Evolutionary conservation across 2,888 invertebrate genomes (phyloP).

Genomic region (Trisateles emortualis): DNA sequence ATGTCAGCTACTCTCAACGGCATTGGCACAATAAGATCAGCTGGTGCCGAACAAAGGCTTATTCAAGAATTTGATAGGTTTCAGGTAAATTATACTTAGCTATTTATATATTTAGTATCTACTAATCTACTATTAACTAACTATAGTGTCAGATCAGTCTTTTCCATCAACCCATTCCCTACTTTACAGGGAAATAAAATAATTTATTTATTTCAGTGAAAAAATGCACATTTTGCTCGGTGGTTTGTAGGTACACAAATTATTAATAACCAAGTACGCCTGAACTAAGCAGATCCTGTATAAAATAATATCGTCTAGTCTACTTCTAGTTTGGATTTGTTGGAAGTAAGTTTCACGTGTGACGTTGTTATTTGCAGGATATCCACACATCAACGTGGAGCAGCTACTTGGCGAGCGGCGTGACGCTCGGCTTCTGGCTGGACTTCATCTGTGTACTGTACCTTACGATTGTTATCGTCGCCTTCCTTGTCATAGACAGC

Average conservation of each 20-base stretch:
- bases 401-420: slow-evolving; percentile 88
- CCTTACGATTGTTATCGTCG: slow-evolving; percentile 89
- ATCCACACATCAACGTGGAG: slow-evolving; percentile 92
- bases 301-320: too few relatives aligned
- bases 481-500: slow-evolving; percentile 88
- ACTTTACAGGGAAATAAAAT: too few relatives aligned
- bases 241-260: too few relatives aligned
- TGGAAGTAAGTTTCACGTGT: background rate
- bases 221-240: too few relatives aligned
- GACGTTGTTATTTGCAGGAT: slow-evolving; percentile 74
- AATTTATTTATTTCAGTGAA: too few relatives aligned
- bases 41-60: slow-evolving; percentile 91
- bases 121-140: too few relatives aligned
- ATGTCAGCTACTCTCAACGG: slow-evolving; percentile 95
- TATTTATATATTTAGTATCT: too few relatives aligned
- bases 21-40: slow-evolving; percentile 94
- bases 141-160: too few relatives aligned
- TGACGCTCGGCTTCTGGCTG: slow-evolving; percentile 92
- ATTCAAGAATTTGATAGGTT: slow-evolving; percentile 91
- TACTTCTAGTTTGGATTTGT: too few relatives aligned
- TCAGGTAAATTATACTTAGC: slow-evolving; percentile 85
- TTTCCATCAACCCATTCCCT: too few relatives aligned
- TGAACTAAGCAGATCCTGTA: too few relatives aligned
- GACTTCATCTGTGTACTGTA: slow-evolving; percentile 92
- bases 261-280: too few relatives aligned